These are phyloP conservation scores for Muscicapa comitata DNA, from an alignment of 2,797 vertebrate genomes.

Conservation along the genomic window DNA sequence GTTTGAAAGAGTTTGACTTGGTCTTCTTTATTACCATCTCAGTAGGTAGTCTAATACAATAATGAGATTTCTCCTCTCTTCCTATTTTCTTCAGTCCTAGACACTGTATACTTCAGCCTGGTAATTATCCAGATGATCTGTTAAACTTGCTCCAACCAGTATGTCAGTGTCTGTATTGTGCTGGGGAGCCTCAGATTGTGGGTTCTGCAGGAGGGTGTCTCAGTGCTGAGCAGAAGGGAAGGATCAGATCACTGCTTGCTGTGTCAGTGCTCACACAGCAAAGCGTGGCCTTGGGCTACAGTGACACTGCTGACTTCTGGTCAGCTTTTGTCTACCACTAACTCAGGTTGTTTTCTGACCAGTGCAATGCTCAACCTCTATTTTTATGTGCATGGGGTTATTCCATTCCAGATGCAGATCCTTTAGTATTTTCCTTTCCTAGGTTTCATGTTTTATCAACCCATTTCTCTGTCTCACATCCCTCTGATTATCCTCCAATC, in stretches of 20 bases:
- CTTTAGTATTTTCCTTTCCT: neutral
- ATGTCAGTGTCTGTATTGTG: neutral
- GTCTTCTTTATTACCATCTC: neutral
- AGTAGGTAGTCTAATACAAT: neutral
- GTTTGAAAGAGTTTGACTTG: neutral
- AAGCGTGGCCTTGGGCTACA: neutral
- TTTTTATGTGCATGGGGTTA: neutral
- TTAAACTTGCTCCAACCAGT: neutral
- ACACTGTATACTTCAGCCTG: neutral
- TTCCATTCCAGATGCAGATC: neutral
- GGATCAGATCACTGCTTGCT: neutral
- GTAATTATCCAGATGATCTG: neutral
- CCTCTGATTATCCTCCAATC: neutral
- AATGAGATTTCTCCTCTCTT: neutral
- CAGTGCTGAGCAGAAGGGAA: neutral
- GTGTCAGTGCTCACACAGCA: neutral
- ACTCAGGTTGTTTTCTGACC: neutral
- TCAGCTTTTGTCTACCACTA: neutral
- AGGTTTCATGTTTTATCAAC: neutral
- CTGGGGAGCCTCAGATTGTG: neutral
- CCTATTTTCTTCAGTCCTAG: neutral
- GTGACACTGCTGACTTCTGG: neutral
- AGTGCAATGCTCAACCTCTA: neutral
- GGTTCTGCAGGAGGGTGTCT: neutral
- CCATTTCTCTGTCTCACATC: neutral